A percentile compares a stretch with the other conserved stretches of the same genome.
These are phyloP conservation scores for Amphiura filiformis DNA, from an alignment of 35 echinoderm and acorn worm genomes.

Conservation along the genomic window DNA sequence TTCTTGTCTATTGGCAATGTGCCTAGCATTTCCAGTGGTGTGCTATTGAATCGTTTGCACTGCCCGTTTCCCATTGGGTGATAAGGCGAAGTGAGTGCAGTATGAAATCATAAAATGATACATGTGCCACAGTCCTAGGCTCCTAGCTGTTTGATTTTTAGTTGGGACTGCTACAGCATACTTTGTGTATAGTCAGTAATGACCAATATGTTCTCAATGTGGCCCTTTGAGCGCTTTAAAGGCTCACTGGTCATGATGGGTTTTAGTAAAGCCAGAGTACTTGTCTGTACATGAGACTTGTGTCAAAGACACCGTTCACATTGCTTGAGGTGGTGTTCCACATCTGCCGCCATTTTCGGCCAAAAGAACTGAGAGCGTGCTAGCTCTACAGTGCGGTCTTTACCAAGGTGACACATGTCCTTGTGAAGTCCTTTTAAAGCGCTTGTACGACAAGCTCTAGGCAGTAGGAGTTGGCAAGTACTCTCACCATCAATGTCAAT, in stretches of 20 bases:
- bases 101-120: too few relatives aligned
- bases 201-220: too few relatives aligned
- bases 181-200: slow-evolving; percentile 20
- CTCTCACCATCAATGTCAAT: background rate
- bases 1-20: slow-evolving; percentile 39
- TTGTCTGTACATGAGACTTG: background rate
- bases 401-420: slow-evolving; percentile 52
- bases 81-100: slow-evolving; percentile 51
- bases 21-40: slow-evolving; percentile 51
- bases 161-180: slow-evolving; percentile 17
- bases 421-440: slow-evolving; percentile 41
- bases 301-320: too few relatives aligned
- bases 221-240: too few relatives aligned
- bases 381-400: slow-evolving; percentile 36
- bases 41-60: slow-evolving; percentile 57
- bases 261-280: too few relatives aligned
- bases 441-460: slow-evolving; percentile 5
- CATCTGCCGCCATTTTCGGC: slow-evolving; percentile 18
- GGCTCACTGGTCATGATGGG: too few relatives aligned
- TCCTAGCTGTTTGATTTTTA: slow-evolving; percentile 26
- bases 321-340: background rate
- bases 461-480: slow-evolving; percentile 36
- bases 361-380: slow-evolving; percentile 21
- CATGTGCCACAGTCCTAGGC: too few relatives aligned
- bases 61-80: slow-evolving; percentile 53